phyloP scores from a whole-genome alignment of 2,113 vertebrate genomes.

The Zootoca vivipara region DNA sequence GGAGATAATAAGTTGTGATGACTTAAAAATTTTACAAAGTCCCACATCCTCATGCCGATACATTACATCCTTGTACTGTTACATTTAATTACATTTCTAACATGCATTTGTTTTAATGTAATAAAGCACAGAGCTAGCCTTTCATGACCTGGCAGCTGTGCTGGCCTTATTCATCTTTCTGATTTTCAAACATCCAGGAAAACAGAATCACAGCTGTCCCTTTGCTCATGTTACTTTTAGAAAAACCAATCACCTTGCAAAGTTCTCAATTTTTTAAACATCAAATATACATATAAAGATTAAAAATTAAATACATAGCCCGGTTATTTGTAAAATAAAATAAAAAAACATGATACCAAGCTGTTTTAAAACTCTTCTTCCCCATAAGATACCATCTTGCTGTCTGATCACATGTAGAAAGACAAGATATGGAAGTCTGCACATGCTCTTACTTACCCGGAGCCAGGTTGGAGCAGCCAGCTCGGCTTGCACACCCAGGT shows the following conservation, averaged over 20 bases:
- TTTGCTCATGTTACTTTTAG: not conserved
- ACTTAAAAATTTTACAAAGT: not conserved
- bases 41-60: not conserved
- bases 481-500: not conserved
- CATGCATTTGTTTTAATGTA: not conserved
- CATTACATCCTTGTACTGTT: not conserved
- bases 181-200: conserved; percentile 30
- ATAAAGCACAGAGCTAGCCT: not conserved
- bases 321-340: too few species aligned
- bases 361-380: too few species aligned
- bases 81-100: not conserved
- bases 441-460: not conserved
- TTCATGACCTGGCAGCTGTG: not conserved
- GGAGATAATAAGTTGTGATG: not conserved
- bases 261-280: not conserved
- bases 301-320: not conserved
- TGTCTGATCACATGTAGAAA: not conserved
- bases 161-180: not conserved
- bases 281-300: not conserved
- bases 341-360: too few species aligned
- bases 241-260: not conserved
- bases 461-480: not conserved
- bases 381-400: not conserved
- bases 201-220: conserved; percentile 33
- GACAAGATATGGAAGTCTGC: not conserved